Conservation (phyloP, 2,113 vertebrate genomes). For the Pygoscelis antarcticus region DNA sequence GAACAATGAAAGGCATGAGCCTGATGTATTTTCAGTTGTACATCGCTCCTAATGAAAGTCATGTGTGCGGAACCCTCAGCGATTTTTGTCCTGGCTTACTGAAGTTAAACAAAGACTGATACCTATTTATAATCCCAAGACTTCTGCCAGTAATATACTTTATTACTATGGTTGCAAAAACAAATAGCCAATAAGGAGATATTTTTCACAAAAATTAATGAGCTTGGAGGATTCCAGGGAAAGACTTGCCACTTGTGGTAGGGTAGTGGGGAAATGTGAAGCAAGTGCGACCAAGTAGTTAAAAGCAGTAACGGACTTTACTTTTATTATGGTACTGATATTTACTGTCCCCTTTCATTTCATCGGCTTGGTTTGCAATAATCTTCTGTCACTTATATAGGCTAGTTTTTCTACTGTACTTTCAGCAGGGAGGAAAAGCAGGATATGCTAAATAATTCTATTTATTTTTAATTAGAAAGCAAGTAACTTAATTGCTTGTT, state of each 20-base stretch:
- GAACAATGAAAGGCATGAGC: background rate
- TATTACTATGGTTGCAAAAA: slow-evolving; percentile 35
- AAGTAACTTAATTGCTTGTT: slow-evolving; percentile 14
- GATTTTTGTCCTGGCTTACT: slow-evolving; percentile 23
- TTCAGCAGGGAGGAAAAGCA: background rate
- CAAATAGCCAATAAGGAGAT: background rate
- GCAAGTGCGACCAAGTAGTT: background rate
- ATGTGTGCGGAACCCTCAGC: background rate
- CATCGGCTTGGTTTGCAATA: background rate
- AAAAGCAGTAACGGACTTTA: background rate
- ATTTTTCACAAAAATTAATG: slow-evolving; percentile 13
- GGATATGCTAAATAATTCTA: slow-evolving; percentile 15
- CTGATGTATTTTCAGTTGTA: background rate
- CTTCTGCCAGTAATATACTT: slow-evolving; percentile 1
- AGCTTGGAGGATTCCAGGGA: background rate
- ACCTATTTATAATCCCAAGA: background rate
- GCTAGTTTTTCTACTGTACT: background rate
- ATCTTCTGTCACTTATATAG: background rate
- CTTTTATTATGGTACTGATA: background rate
- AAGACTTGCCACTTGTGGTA: background rate
- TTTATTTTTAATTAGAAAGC: slow-evolving; percentile 42
- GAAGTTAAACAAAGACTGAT: slow-evolving; percentile 36
- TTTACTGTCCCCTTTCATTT: background rate
- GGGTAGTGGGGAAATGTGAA: background rate
- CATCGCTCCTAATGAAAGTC: background rate